Evolutionary conservation across 2,797 vertebrate species (phyloP).

Genomic region (Sylvia borin): DNA sequence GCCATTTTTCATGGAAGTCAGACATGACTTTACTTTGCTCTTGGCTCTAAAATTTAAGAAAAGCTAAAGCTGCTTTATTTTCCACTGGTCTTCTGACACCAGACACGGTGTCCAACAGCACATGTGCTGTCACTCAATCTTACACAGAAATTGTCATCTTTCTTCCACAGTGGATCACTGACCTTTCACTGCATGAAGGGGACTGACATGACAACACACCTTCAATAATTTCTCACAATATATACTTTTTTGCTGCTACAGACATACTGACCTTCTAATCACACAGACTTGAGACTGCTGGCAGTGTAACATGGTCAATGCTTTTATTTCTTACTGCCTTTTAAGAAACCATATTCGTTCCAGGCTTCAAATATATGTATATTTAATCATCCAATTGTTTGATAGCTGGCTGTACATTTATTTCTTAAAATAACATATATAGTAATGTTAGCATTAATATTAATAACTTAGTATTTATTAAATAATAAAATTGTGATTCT

Average conservation of each 20-base stretch:
- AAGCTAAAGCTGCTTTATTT: neutral
- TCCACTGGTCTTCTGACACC: constrained; percentile 7
- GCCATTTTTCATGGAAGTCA: neutral
- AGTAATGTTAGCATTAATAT: neutral
- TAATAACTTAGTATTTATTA: neutral
- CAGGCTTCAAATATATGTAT: neutral
- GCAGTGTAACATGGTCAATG: neutral
- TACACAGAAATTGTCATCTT: constrained; percentile 43
- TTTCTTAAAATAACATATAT: neutral
- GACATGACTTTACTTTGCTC: neutral
- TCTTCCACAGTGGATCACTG: constrained; percentile 16
- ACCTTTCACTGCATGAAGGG: constrained; percentile 47
- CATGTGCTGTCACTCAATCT: constrained; percentile 58
- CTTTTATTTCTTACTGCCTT: neutral
- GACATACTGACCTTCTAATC: constrained; percentile 29
- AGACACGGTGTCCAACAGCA: neutral
- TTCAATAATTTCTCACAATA: constrained; percentile 36
- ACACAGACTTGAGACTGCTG: neutral
- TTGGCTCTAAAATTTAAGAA: neutral
- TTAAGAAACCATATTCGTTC: neutral
- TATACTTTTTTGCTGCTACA: constrained; percentile 6
- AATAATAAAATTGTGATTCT: neutral
- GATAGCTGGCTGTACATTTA: neutral
- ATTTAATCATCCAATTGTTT: neutral
- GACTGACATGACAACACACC: constrained; percentile 11